These are phyloP conservation scores for Caenorhabditis imperialis DNA, from an alignment of 2,888 invertebrate species.

Conservation along the genomic window DNA sequence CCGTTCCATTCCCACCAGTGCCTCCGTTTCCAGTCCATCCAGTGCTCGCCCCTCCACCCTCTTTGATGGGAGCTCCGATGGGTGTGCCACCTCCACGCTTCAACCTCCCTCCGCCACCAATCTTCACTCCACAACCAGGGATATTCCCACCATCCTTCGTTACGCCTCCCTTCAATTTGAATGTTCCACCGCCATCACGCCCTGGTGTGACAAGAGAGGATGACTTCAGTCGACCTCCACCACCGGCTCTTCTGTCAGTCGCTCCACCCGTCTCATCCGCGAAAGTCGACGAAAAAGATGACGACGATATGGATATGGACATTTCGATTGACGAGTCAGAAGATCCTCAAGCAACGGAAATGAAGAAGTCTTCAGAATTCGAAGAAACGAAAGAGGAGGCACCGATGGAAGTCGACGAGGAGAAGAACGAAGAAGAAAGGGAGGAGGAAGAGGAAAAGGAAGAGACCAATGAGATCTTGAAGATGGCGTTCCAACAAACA, in stretches of 20 bases:
- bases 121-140: background rate
- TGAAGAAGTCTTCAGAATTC: too few relatives aligned
- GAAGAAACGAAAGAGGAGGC: background rate
- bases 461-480: slow-evolving; percentile 15
- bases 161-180: too few relatives aligned
- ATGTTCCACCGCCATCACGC: background rate
- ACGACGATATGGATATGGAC: slow-evolving; percentile 18
- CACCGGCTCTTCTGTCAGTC: background rate
- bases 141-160: background rate
- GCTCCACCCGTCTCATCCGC: background rate
- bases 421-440: background rate
- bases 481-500: slow-evolving; percentile 1
- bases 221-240: slow-evolving; percentile 1
- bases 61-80: background rate
- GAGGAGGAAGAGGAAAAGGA: background rate
- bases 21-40: background rate
- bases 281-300: slow-evolving; percentile 4
- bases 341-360: background rate
- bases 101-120: background rate
- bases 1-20: too few relatives aligned
- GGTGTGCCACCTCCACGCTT: background rate
- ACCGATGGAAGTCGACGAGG: slow-evolving; percentile 2
- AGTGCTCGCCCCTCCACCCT: background rate
- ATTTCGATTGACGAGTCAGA: background rate
- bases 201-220: too few relatives aligned